Evolutionary conservation across 2,113 vertebrate genomes (phyloP).

Genomic region (Cygnus atratus): DNA sequence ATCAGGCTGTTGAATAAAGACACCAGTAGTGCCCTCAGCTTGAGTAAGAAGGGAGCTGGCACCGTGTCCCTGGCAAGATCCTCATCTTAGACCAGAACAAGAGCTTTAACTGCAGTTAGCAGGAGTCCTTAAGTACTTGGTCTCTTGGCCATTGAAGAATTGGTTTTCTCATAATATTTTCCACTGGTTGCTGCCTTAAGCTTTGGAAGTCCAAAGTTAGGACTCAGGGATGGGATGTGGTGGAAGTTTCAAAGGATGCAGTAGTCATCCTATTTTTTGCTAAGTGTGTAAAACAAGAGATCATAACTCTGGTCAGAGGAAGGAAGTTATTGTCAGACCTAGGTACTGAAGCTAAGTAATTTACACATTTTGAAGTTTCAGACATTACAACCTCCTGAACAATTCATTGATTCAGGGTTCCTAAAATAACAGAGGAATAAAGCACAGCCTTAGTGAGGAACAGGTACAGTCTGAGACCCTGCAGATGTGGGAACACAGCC

Average conservation of each 20-base stretch:
- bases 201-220: neutral
- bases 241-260: neutral
- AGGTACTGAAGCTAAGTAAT: neutral
- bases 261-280: neutral
- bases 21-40: neutral
- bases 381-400: neutral
- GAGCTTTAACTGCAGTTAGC: neutral
- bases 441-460: neutral
- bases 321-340: neutral
- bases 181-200: neutral
- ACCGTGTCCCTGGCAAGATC: neutral
- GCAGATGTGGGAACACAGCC: neutral
- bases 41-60: neutral
- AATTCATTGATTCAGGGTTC: neutral
- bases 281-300: neutral
- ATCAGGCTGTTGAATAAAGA: neutral
- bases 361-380: neutral
- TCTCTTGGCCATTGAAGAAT: neutral
- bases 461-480: neutral
- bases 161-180: neutral
- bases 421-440: neutral
- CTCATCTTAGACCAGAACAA: neutral
- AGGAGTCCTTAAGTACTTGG: neutral
- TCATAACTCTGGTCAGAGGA: neutral
- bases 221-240: neutral